Conservation (phyloP, 2,113 vertebrate species). For the Podarcis muralis region DNA sequence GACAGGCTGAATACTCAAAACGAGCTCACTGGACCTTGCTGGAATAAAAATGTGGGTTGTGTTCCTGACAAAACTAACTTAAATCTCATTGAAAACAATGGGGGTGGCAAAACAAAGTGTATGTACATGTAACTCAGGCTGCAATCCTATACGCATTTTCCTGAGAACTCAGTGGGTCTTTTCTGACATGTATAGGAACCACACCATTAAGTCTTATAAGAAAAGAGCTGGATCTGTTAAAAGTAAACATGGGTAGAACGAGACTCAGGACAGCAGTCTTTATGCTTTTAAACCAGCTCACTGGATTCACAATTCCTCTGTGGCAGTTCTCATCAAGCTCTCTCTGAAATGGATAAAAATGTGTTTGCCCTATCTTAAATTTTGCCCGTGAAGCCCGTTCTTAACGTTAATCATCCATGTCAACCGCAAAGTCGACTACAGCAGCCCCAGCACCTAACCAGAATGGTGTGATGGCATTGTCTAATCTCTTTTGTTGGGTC, state of each 20-base stretch:
- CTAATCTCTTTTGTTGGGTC: constrained; percentile 59
- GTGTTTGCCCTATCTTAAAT: too few species aligned
- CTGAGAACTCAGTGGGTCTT: neutral
- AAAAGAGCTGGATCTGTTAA: neutral
- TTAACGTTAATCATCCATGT: neutral
- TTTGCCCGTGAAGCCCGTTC: neutral
- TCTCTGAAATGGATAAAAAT: neutral
- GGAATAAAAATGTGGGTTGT: neutral
- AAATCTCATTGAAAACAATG: neutral
- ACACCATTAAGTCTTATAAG: neutral
- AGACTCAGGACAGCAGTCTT: neutral
- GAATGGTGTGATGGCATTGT: constrained; percentile 23
- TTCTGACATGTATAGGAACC: neutral
- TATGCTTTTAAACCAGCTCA: neutral
- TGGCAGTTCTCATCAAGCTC: neutral
- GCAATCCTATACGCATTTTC: neutral
- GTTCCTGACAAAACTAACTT: neutral
- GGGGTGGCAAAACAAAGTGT: neutral
- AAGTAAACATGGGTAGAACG: neutral
- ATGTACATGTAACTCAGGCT: neutral
- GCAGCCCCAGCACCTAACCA: constrained; percentile 7
- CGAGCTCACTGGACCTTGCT: neutral
- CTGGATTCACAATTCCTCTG: neutral
- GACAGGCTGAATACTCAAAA: neutral
- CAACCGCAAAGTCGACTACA: constrained; percentile 45